phyloP scores from a whole-genome alignment of 2,888 invertebrate species.

The Megalurothrips usitatus region DNA sequence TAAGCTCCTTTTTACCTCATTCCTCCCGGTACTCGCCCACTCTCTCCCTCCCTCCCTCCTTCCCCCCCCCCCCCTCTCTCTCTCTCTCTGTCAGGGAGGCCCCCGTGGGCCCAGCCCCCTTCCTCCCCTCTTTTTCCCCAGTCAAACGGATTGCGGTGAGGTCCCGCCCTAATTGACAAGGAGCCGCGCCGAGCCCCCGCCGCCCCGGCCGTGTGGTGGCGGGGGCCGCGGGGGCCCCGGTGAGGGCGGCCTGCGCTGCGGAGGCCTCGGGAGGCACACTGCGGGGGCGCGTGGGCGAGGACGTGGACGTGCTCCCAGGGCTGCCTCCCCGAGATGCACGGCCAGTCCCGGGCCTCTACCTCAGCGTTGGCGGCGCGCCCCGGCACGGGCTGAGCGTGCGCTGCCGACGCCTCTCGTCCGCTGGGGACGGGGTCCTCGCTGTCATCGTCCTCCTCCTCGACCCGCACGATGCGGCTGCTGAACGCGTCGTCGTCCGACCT shows the following conservation, averaged over 20 bases:
- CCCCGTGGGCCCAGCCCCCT: neutral
- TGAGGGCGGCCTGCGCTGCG: neutral
- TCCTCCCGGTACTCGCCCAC: too few species aligned
- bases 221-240: neutral
- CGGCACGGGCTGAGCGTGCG: too few species aligned
- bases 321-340: too few species aligned
- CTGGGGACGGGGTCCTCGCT: too few species aligned
- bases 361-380: too few species aligned
- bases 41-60: neutral
- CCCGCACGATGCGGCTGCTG: neutral
- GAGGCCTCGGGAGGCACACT: neutral
- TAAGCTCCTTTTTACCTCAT: too few species aligned
- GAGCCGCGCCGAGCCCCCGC: neutral
- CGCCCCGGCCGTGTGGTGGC: neutral
- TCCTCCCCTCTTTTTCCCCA: neutral
- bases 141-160: neutral
- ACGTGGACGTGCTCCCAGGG: too few species aligned
- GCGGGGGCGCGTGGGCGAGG: neutral
- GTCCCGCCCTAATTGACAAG: slow-evolving; percentile 12
- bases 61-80: neutral
- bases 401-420: neutral
- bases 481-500: neutral
- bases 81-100: neutral
- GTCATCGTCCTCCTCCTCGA: too few species aligned
- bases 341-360: too few species aligned